Evolutionary conservation across 2,113 vertebrate genomes (phyloP).

Genomic region (Tautogolabrus adspersus): DNA sequence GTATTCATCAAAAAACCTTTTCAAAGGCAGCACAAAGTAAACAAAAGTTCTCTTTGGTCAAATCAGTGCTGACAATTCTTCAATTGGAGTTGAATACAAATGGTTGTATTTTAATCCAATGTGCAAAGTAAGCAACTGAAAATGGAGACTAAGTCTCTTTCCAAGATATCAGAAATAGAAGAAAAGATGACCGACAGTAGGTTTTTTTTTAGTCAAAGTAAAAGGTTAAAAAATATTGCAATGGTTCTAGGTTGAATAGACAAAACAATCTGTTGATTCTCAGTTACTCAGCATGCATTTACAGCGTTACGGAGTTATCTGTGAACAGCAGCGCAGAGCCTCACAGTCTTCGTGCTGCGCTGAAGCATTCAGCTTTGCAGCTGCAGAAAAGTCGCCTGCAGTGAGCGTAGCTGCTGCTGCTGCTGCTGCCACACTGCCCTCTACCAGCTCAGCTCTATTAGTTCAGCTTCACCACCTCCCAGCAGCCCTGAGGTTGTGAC

Average conservation of each 20-base stretch:
- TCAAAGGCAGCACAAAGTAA: not conserved
- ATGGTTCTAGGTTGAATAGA: not conserved
- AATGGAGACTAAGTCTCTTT: too few relatives aligned
- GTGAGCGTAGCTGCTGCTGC: slow-evolving; percentile 14
- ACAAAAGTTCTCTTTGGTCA: not conserved
- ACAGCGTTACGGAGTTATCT: slow-evolving; percentile 7
- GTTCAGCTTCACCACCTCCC: slow-evolving; percentile 73
- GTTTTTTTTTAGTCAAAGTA: not conserved
- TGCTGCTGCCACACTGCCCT: slow-evolving; percentile 64
- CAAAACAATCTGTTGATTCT: slow-evolving; percentile 4
- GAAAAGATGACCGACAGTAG: too few relatives aligned
- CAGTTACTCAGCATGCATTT: slow-evolving; percentile 1
- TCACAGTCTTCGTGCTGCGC: slow-evolving; percentile 25
- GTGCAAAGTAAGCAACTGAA: too few relatives aligned
- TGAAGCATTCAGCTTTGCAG: slow-evolving; percentile 39
- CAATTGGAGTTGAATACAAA: not conserved
- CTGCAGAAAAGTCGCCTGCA: slow-evolving; percentile 54
- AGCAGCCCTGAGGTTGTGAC: slow-evolving; percentile 60
- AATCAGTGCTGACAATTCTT: not conserved
- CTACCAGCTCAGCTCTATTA: slow-evolving; percentile 72
- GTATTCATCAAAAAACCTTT: not conserved
- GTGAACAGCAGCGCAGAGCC: not conserved
- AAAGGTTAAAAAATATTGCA: not conserved
- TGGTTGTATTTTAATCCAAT: not conserved
- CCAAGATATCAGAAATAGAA: too few relatives aligned